Conservation (phyloP, 37 sponge, comb jelly and placozoan species). For the Crambe crambe region DNA sequence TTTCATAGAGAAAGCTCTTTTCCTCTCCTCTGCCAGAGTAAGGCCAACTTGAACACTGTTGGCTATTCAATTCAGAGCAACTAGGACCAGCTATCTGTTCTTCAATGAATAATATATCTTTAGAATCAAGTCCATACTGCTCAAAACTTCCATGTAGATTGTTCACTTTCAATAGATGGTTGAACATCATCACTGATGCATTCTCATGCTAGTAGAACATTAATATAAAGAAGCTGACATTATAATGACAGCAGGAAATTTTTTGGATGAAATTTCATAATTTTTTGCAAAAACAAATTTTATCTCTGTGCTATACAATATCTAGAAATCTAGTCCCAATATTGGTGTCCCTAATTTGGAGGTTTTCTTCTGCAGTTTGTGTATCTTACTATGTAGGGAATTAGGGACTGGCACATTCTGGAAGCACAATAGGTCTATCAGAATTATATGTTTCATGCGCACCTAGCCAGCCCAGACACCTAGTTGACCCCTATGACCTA, state of each 20-base stretch:
- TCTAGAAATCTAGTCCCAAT: too few species aligned
- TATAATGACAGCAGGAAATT: background rate
- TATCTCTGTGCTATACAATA: too few species aligned
- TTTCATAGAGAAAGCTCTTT: constrained; percentile 97
- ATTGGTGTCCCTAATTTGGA: too few species aligned
- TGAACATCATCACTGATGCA: constrained; percentile 89
- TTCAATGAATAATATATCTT: constrained; percentile 84
- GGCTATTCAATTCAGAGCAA: constrained; percentile 17
- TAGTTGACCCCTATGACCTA: too few species aligned
- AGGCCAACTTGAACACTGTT: constrained; percentile 55
- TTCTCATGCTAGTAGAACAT: constrained; percentile 77
- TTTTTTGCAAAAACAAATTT: too few species aligned
- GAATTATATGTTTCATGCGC: too few species aligned
- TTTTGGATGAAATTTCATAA: background rate
- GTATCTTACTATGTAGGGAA: too few species aligned
- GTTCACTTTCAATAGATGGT: constrained; percentile 76
- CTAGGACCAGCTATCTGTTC: constrained; percentile 85
- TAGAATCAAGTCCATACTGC: constrained; percentile 57
- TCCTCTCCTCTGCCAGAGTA: constrained; percentile 75
- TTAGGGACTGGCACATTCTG: too few species aligned
- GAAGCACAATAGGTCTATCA: too few species aligned
- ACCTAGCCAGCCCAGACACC: too few species aligned
- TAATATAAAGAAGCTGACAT: background rate
- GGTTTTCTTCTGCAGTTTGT: too few species aligned
- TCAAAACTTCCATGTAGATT: constrained; percentile 48